Base-by-base conservation (phyloP, 2,888 invertebrate genomes). In the Drosophila longiperda region DNA sequence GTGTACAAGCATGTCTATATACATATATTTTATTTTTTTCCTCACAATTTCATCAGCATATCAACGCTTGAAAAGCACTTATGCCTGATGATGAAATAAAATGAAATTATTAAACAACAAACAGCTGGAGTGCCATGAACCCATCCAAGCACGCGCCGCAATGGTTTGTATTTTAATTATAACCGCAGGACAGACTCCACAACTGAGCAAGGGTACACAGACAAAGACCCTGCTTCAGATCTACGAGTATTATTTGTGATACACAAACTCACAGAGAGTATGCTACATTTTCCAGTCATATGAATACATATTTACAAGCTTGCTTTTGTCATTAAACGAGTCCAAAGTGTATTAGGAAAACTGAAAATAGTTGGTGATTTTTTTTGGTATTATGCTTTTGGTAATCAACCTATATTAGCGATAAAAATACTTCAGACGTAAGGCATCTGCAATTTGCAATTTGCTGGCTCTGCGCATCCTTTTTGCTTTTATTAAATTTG, bases 151-250 rank as follows among this genome's bases (percentile, higher is more conserved):
- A 55, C 5, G 61, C 66, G 36, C n/a, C 23, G 15, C 40, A n/a
- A n/a, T 49, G 52, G 33, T 15, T 76, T 67, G 59, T 58, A 59
- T 74, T 82, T 86, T 89, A 89, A 86, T 86, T 86, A 89, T 69
- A 76, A 55, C 85, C 68, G 73, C 64, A 53, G 80, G 84, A 50
- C 68, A 63, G 62, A 53, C 54, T 42, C 64, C 50, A 36, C 59
- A 65, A 55, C 61, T 52, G 61, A 59, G 38, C 36, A 53, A 42
- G 52, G 26, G 48, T 45, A 52, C 65, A 64, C 26, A 55, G 49
- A 36, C 20, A 20, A 49, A 62, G 40, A 54, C 54, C 36, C 45
- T 52, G 38, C 26, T n/a, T 20, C 34, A 32, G 52, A 34, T n/a
- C 12, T 15, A 20, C 4, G 2, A 26, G 9, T 3, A 17, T 36